Evolutionary conservation across 1,140 invertebrate genomes (phyloP).

Genomic region (Colletes gigas): DNA sequence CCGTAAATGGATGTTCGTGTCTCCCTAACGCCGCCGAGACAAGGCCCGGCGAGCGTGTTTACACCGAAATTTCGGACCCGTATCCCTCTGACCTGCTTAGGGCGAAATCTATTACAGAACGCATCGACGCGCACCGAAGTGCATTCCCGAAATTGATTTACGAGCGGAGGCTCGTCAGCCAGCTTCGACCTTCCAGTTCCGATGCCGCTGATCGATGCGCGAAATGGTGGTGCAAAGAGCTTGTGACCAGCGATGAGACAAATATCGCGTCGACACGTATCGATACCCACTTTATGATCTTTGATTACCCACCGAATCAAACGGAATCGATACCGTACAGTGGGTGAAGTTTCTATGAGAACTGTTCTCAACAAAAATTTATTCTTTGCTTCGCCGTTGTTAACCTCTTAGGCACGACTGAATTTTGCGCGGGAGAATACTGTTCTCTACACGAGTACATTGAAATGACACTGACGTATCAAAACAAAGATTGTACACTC

Average conservation of each 20-base stretch:
- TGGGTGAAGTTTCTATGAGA: too few species aligned
- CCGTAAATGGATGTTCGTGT: slow-evolving; percentile 13
- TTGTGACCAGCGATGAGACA: not conserved
- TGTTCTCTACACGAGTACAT: too few species aligned
- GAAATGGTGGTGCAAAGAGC: slow-evolving; percentile 21
- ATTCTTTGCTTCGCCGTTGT: too few species aligned
- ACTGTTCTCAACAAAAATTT: too few species aligned
- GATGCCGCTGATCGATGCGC: slow-evolving; percentile 27
- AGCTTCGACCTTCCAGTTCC: slow-evolving; percentile 25
- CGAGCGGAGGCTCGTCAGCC: slow-evolving; percentile 10
- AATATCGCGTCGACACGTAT: too few species aligned
- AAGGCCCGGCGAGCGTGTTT: not conserved
- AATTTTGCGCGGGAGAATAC: too few species aligned
- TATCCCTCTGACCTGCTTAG: slow-evolving; percentile 20
- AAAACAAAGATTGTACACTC: too few species aligned
- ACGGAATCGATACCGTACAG: too few species aligned
- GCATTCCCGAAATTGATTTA: slow-evolving; percentile 37
- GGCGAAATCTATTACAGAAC: slow-evolving; percentile 36
- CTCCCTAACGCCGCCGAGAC: not conserved
- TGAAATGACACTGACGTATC: too few species aligned
- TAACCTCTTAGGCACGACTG: too few species aligned
- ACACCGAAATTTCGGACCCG: slow-evolving; percentile 10
- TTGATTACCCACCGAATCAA: too few species aligned
- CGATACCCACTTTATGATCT: too few species aligned
- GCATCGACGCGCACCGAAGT: slow-evolving; percentile 17